phyloP scores from a whole-genome alignment of 2,888 invertebrate genomes.

The Eutolmus rufibarbis region DNA sequence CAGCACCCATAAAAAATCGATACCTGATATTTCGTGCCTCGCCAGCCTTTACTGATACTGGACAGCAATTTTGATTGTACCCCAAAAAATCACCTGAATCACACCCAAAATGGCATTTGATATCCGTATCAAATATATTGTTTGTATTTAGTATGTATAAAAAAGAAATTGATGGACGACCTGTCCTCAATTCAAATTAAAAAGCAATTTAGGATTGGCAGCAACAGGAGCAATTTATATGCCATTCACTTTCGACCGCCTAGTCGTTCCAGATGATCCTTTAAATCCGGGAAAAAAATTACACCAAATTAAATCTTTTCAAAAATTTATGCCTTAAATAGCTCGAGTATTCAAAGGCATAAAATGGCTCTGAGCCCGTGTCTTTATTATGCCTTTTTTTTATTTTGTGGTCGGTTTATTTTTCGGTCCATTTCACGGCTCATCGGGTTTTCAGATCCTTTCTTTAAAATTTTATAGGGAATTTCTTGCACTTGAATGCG shows the following conservation, averaged over 20 bases:
- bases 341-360: background rate
- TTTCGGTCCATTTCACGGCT: background rate
- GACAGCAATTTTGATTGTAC: background rate
- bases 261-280: background rate
- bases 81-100: background rate
- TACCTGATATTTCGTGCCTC: background rate
- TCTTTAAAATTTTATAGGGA: background rate
- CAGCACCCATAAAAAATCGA: background rate
- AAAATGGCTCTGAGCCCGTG: background rate
- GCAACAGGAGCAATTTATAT: background rate
- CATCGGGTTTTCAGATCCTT: background rate
- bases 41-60: background rate
- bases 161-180: background rate
- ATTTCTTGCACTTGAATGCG: background rate
- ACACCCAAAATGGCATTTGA: background rate
- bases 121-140: background rate
- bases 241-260: background rate
- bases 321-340: background rate
- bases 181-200: background rate
- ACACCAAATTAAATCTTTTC: background rate
- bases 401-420: background rate
- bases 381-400: background rate
- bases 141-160: background rate
- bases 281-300: background rate
- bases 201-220: background rate